Base-by-base conservation (phyloP, 2,113 vertebrate genomes). In the Melospiza georgiana region DNA sequence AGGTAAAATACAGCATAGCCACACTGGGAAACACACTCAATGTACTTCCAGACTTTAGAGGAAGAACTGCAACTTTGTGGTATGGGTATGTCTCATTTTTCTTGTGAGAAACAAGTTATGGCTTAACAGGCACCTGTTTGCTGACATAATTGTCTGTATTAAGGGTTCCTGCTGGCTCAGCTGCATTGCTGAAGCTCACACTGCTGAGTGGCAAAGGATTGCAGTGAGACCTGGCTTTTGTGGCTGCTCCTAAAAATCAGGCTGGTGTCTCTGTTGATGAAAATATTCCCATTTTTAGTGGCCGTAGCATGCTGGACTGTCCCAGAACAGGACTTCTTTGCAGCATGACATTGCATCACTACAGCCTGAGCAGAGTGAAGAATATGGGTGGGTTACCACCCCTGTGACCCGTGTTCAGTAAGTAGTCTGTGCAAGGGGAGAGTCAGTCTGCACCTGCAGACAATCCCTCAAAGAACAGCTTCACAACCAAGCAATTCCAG, bases 151-250 rank as follows among this genome's bases (percentile, higher is more conserved):
- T 85, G 77, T 69, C 87, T 91, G 3, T 51, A 3, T 12, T 24
- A 8, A 79, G 65, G 73, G 69, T 43, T 96, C 61, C 61, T 89
- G 89, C 87, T 93, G 89, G 69, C 84, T 94, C 93, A 78, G 91
- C 80, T 73, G 1, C 46, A 23, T 19, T n/a, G 66, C 55, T 49
- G 11, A 24, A 67, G 31, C 41, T 74, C 55, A 11, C 30, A 3
- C 51, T 76, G 72, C 87, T 62, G 46, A 80, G 28, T 21, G 20
- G 82, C 20, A 39, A 21, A 68, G 39, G 67, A 14, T 33, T 43
- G n/a, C 55, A 31, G 1, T 2, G 31, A 66, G 76, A 74, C 72
- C 48, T 82, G 44, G 27, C 43, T 39, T 46, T 39, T 46, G 12
- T 20, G 63, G 35, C 72, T 68, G n/a, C 33, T 46, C 12, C 57